Percentiles rank a stretch among this genome's conserved stretches.
Conservation (phyloP, 2,888 invertebrate species). For the Tromatobia lineatoria region DNA sequence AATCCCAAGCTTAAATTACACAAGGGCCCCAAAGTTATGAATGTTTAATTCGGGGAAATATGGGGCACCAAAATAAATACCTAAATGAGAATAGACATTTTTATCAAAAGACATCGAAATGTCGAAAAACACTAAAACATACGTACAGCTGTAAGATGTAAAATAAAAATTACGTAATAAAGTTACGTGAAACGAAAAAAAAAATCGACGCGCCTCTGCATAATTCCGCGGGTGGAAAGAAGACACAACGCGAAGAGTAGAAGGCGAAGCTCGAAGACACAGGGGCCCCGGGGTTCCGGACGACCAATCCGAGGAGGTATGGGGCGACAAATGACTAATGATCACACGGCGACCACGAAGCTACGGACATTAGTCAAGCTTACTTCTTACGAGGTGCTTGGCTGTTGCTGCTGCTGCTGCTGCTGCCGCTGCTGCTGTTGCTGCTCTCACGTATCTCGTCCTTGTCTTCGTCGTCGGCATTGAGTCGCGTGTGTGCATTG, state of each 20-base stretch:
- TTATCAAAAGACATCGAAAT: too few species aligned
- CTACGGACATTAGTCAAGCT: conserved; percentile 82
- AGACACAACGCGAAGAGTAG: conserved; percentile 44
- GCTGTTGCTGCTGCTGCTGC: conserved; percentile 65
- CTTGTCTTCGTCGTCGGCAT: conserved; percentile 67
- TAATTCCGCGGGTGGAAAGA: conserved; percentile 30
- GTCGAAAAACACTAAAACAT: too few species aligned
- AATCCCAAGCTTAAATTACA: too few species aligned
- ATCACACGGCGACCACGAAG: conserved; percentile 77
- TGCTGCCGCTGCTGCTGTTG: conserved; percentile 58
- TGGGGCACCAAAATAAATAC: too few species aligned
- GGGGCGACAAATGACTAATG: conserved; percentile 82
- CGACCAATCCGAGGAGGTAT: conserved; percentile 71
- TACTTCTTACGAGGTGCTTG: conserved; percentile 70
- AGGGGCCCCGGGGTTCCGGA: conserved; percentile 48
- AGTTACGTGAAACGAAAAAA: background rate
- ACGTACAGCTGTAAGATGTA: background rate
- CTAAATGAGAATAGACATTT: too few species aligned
- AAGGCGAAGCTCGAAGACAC: conserved; percentile 59
- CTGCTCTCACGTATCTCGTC: conserved; percentile 72
- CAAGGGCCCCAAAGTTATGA: too few species aligned
- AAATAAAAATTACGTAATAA: background rate
- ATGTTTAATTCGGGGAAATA: too few species aligned
- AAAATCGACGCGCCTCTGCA: background rate
- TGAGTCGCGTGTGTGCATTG: conserved; percentile 76